Evolutionary conservation across 2,113 vertebrate species (phyloP), one percentile per base, ranked within the genome.

Genomic region (Orthochromis malagaraziensis): DNA sequence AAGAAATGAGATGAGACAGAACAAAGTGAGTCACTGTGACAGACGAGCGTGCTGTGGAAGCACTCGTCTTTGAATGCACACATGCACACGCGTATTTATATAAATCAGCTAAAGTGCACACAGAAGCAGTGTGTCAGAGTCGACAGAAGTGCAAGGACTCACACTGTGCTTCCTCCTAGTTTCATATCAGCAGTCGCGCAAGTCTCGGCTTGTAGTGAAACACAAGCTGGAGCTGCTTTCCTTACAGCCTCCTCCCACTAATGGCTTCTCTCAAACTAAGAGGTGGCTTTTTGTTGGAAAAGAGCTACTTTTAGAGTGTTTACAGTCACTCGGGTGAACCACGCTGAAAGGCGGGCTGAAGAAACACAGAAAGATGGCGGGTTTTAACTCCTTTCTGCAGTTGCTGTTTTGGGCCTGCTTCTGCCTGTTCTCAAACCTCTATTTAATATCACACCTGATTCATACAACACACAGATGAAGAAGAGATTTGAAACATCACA

Each of bases 141-240:
- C 6, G 9, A 31, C 70, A 29, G 24, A 75, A 75, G 42, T 49
- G 24, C 70, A 31, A 75, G 42, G 1, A 42, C 54, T 42, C 77
- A 65, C 54, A 51, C 51, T 19, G 29, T 14, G 75, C 19, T 57
- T 60, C 26, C 49, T 77, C 38, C n/a, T 47, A 29, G 84, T 87
- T 89, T 90, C 84, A 53, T 68, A 58, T 86, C 79, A 60, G 86
- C 75, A 73, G 63, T 21, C 16, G 4, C 75, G 42, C 92, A 82
- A 83, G 91, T 51, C 89, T 70, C n/a, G 2, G 83, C 92, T 14
- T 88, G 92, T 21, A 54, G 26, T n/a, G 82, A 86, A 88, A 63
- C 82, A 47, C 81, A 84, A 60, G 42, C 83, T 33, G 21, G 6
- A 87, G 81, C 81, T 54, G 42, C 8, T 68, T 82, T 33, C 86